Base-by-base conservation (phyloP, 64 coral and sea anemone species). In the Stylophora pistillata region DNA sequence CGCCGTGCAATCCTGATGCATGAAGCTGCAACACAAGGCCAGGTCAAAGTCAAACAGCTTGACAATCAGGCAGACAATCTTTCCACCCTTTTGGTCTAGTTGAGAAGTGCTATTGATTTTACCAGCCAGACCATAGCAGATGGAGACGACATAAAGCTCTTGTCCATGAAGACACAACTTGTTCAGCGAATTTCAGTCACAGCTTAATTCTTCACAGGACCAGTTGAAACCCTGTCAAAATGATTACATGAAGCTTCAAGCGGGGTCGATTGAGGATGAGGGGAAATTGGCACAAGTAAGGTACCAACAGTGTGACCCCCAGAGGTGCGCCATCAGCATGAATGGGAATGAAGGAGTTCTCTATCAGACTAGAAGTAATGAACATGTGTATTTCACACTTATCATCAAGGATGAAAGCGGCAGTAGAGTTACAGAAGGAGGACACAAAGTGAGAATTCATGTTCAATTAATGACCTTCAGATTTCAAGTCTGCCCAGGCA, bases 101-200 rank as follows among this genome's bases (percentile, higher is more conserved):
- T 87, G 72, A 87, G 20, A 87, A 87, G 72, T 37, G 72, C 25
- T 9, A 57, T 87, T 14, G 30, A 76, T 12, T 87, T 87, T 12
- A 75, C 85, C 15, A 53, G 58, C n/a, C 53, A 74, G 13, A 55
- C 72, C 10, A n/a, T 87, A 15, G 29, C 17, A 29, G 72, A 75
- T 15, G 85, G 85, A 72, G 71, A 74, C 21, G 56, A 87, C 23
- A 56, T 74, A 3, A 58, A 87, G 27, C 69, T 87, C 30, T 60
- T 87, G 55, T 58, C 85, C 12, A 18, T 87, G 71, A 74, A 73
- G 53, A 87, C 60, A 30, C 72, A 87, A 87, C 30, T 87, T 32
- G 12, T 31, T 1, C 55, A 55, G 53, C 71, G 56, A 29, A 30
- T 87, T 55, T 13, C 54, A 3, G n/a, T n/a, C n/a, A n/a, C 23